Evolutionary conservation across 2,888 invertebrate genomes (phyloP).

Genomic region (Scaptomyza polygonia): DNA sequence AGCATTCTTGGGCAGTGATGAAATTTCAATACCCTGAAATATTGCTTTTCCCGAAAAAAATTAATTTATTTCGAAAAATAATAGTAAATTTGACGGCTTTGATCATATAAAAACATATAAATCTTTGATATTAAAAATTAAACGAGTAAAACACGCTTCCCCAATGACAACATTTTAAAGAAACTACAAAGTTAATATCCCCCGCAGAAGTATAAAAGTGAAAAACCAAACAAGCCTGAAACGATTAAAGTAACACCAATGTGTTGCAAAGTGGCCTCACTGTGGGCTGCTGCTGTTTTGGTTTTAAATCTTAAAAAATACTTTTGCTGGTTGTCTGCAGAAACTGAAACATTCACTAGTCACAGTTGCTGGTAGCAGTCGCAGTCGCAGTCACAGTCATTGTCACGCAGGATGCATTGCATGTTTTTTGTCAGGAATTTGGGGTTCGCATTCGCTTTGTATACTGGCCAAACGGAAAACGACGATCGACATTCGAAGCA

Average conservation of each 20-base stretch:
- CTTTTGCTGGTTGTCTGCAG: conserved; percentile 38
- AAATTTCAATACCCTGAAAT: conserved; percentile 12
- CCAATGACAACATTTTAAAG: too few relatives aligned
- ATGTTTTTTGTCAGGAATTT: conserved; percentile 74
- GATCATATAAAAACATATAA: too few relatives aligned
- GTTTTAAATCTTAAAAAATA: conserved; percentile 68
- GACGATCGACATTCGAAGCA: conserved; percentile 33
- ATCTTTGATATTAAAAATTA: too few relatives aligned
- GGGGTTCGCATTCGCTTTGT: conserved; percentile 76
- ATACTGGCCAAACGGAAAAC: conserved; percentile 61
- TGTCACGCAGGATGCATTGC: conserved; percentile 66
- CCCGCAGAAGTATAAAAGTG: background rate
- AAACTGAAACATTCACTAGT: conserved; percentile 16
- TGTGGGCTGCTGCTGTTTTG: conserved; percentile 42
- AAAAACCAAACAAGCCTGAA: conserved; percentile 24
- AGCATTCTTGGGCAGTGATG: background rate
- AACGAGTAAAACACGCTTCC: too few relatives aligned
- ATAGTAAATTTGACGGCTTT: too few relatives aligned
- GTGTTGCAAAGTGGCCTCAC: conserved; percentile 57
- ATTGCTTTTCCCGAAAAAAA: too few relatives aligned
- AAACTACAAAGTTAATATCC: too few relatives aligned
- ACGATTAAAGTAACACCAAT: conserved; percentile 52
- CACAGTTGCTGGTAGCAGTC: conserved; percentile 7
- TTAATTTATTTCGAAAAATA: too few relatives aligned
- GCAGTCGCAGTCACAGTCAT: conserved; percentile 23